These are phyloP conservation scores for Oreochromis mossambicus DNA, from an alignment of 2,797 vertebrate species.

Conservation along the genomic window DNA sequence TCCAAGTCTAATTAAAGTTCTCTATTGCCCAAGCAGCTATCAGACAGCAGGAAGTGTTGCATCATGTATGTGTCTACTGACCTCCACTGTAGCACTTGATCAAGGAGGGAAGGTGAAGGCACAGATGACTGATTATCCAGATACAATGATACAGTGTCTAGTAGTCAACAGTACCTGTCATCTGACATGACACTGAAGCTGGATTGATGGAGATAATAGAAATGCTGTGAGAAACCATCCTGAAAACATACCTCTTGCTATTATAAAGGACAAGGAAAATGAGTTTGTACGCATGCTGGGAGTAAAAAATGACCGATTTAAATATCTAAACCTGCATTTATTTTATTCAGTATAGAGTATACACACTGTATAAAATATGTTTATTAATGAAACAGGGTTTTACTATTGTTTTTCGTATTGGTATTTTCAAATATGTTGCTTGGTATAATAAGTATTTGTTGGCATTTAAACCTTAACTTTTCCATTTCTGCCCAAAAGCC, in stretches of 20 bases:
- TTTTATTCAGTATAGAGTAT: not conserved
- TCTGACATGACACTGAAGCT: constrained; percentile 15
- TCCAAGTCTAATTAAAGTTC: not conserved
- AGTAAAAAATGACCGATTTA: not conserved
- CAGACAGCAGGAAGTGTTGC: not conserved
- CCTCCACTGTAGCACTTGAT: constrained; percentile 3
- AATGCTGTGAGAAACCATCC: not conserved
- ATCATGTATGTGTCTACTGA: constrained; percentile 11
- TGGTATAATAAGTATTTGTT: not conserved
- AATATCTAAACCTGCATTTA: not conserved
- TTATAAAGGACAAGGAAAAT: not conserved
- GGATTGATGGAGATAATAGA: not conserved
- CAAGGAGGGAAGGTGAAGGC: constrained; percentile 24
- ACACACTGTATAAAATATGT: not conserved
- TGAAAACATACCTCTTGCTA: not conserved
- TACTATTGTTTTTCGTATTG: not conserved
- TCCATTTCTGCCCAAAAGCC: not conserved
- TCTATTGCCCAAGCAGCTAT: not conserved
- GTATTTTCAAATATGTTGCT: not conserved
- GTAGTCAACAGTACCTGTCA: constrained; percentile 23
- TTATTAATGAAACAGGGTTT: not conserved
- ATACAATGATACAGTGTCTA: constrained; percentile 5
- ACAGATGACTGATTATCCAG: constrained; percentile 40
- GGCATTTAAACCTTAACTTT: not conserved
- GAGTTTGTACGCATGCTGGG: not conserved